Base-by-base conservation (phyloP, 2,888 invertebrate species). In the Darwinula stevensoni region DNA sequence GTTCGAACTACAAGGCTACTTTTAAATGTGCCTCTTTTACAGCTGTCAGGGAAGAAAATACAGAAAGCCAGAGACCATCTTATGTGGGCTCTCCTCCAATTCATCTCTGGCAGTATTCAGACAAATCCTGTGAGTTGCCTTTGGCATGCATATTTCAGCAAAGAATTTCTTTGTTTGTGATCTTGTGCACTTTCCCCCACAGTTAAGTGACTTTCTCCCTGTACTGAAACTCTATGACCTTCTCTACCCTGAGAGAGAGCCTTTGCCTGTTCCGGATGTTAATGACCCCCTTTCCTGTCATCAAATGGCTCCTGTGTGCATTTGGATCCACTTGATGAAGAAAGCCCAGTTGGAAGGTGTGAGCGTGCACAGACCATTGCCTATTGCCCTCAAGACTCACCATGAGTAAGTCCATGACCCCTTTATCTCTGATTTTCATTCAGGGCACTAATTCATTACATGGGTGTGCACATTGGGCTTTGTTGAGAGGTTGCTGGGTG, bases 11-110 rank as follows among this genome's bases (percentile, higher is more conserved):
- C n/a, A n/a, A 11, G 30, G 9, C 4, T 33, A 11, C 4, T 32
- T n/a, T 32, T 14, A 15, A 12, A 32, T 30, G n/a, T 26, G 18
- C 4, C 33, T 32, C 31, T 31, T 31, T 48, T 51, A 9, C 40
- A 66, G 64, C 51, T 78, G 22, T 62, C 68, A 28, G 69, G 68
- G 4, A 61, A 71, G 40, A 76, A 80, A 45, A 57, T 84, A 47
- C 63, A 72, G 36, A 75, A 78, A 50, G 86, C 88, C 1, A 59
- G 94, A 30, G 91, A 91, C 52, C 86, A 94, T 44, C 56, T 97
- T n/a, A 94, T 97, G 91, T 94, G 94, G 91, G 75, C 86, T 14
- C 56, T 94, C 13, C 56, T 97, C 28, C 94, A 97, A 54, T 91
- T 86, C 45, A 80, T 94, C 42, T 88, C 91, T 1, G 88, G 88